A percentile compares a stretch with the other conserved stretches of the same genome.
Evolutionary conservation across 2,888 invertebrate genomes (phyloP).

Genomic region (Cephus nigrinus): DNA sequence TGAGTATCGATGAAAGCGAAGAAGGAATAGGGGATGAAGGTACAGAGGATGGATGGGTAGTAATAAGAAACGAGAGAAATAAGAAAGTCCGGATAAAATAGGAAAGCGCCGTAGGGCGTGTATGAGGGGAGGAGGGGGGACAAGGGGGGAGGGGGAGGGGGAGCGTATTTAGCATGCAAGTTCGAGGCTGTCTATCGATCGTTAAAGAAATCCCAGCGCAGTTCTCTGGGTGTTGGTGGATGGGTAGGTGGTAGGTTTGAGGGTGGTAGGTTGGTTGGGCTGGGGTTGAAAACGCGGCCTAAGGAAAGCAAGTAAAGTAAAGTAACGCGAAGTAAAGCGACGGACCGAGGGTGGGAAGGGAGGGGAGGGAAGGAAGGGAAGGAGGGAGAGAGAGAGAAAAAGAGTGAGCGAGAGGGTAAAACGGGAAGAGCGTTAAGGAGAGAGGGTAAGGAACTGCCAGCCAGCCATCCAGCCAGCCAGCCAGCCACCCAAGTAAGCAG

Average conservation of each 20-base stretch:
- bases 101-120: neutral
- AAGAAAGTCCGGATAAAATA: neutral
- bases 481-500: slow-evolving; percentile 1
- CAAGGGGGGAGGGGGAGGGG: neutral
- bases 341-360: slow-evolving; percentile 12
- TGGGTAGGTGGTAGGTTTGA: neutral
- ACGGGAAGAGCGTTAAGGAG: neutral
- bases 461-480: slow-evolving; percentile 32
- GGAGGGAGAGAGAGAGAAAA: slow-evolving; percentile 26
- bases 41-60: neutral
- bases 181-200: slow-evolving; percentile 3
- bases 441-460: slow-evolving; percentile 32
- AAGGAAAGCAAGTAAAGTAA: slow-evolving; percentile 15
- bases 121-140: neutral
- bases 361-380: slow-evolving; percentile 18
- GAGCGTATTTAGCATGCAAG: slow-evolving; percentile 6
- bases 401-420: slow-evolving; percentile 9
- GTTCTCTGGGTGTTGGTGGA: neutral
- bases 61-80: neutral
- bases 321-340: slow-evolving; percentile 20
- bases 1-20: neutral
- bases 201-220: slow-evolving; percentile 3
- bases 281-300: slow-evolving; percentile 11
- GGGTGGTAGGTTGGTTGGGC: neutral
- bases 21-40: neutral